Conservation (phyloP, 2,888 invertebrate species). For the Scaeva pyrastri region DNA sequence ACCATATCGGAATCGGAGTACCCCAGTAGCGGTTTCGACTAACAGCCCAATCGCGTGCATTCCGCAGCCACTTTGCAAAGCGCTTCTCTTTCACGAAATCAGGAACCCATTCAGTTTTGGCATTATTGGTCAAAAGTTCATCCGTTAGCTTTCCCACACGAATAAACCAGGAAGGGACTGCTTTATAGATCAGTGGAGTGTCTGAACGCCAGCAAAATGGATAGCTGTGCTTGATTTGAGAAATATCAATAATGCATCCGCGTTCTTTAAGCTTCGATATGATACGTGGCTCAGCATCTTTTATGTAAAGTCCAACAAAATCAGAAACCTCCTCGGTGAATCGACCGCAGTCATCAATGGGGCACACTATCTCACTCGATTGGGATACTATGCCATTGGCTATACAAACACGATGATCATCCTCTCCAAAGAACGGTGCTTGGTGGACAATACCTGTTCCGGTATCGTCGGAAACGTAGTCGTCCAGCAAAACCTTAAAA, state of each 20-base stretch:
- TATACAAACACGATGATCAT: slow-evolving; percentile 93
- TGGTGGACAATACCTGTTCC: slow-evolving; percentile 98
- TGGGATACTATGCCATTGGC: slow-evolving; percentile 91
- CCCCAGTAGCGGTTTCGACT: slow-evolving; percentile 99
- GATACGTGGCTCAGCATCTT: slow-evolving; percentile 97
- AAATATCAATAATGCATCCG: slow-evolving; percentile 86
- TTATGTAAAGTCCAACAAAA: slow-evolving; percentile 94
- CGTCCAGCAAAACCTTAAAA: slow-evolving; percentile 92
- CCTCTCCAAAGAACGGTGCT: slow-evolving; percentile 98
- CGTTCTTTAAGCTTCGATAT: slow-evolving; percentile 90
- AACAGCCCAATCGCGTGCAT: slow-evolving; percentile 98
- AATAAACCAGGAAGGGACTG: slow-evolving; percentile 98
- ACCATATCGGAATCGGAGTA: slow-evolving; percentile 98
- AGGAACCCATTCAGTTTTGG: slow-evolving; percentile 97
- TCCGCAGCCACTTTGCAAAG: slow-evolving; percentile 98
- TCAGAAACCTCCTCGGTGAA: slow-evolving; percentile 92
- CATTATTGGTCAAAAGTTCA: slow-evolving; percentile 89
- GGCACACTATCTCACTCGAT: slow-evolving; percentile 94
- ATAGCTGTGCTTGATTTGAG: slow-evolving; percentile 91
- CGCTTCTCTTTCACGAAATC: slow-evolving; percentile 94
- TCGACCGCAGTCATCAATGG: slow-evolving; percentile 94
- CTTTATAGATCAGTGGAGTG: slow-evolving; percentile 97
- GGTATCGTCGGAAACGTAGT: slow-evolving; percentile 95
- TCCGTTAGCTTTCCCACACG: slow-evolving; percentile 94
- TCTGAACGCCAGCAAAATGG: slow-evolving; percentile 99